Conservation (phyloP, 2,797 vertebrate species). For the Coregonus ussuriensis region DNA sequence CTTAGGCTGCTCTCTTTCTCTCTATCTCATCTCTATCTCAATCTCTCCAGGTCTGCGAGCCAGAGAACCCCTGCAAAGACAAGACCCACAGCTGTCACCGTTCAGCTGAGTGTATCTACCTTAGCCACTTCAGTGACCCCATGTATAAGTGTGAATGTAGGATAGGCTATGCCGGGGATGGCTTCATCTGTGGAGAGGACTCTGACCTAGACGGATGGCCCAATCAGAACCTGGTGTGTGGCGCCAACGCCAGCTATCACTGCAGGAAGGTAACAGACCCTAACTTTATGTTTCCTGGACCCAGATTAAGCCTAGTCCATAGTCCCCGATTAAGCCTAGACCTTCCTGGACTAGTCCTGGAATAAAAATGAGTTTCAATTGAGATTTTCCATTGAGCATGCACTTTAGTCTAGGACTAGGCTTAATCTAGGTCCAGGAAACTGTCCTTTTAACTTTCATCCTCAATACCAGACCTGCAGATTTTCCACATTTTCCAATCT, state of each 20-base stretch:
- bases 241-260: slow-evolving; percentile 90
- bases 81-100: slow-evolving; percentile 92
- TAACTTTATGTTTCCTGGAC: background rate
- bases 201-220: slow-evolving; percentile 99
- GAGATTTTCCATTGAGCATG: background rate
- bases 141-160: slow-evolving; percentile 97
- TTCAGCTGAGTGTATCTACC: slow-evolving; percentile 90
- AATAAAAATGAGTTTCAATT: background rate
- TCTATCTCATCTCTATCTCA: background rate
- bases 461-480: background rate
- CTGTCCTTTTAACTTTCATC: background rate
- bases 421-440: background rate
- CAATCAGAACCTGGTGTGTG: slow-evolving; percentile 91
- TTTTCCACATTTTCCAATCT: background rate
- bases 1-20: background rate
- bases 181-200: slow-evolving; percentile 94
- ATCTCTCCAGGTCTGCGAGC: slow-evolving; percentile 87
- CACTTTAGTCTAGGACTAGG: background rate
- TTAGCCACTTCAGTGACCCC: slow-evolving; percentile 95
- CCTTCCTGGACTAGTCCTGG: background rate
- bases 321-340: background rate
- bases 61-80: slow-evolving; percentile 94
- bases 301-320: background rate
- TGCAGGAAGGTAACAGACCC: slow-evolving; percentile 86
- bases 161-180: slow-evolving; percentile 95